Conservation (phyloP, 1,140 invertebrate species). For the Papilio machaon region DNA sequence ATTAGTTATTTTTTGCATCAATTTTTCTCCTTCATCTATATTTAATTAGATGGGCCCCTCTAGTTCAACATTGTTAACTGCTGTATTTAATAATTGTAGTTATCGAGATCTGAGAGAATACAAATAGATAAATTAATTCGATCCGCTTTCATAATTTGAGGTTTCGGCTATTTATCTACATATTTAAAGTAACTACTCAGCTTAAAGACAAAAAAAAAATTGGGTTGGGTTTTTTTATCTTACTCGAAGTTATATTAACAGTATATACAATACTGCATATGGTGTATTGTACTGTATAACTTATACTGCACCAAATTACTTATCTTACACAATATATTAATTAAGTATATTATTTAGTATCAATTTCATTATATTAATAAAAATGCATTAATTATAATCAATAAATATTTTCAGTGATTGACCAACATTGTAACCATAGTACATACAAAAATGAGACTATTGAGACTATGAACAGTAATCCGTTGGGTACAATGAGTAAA, state of each 20-base stretch:
- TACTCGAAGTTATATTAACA: no score
- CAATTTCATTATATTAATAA: background rate
- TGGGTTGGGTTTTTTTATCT: no score
- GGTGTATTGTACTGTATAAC: no score
- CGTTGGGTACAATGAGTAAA: conserved; percentile 47
- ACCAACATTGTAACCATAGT: background rate
- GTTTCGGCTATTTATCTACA: no score
- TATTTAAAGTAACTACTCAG: no score
- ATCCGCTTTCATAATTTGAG: no score
- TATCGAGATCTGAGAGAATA: background rate
- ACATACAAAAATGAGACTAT: conserved; percentile 4
- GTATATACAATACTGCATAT: no score
- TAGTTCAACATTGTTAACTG: background rate
- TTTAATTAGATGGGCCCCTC: background rate
- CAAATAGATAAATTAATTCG: no score
- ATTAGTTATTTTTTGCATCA: conserved; percentile 27
- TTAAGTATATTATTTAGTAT: background rate
- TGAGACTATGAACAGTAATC: conserved; percentile 33
- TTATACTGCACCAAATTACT: no score
- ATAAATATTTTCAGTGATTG: conserved; percentile 11
- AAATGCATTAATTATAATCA: conserved; percentile 2
- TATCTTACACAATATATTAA: no score
- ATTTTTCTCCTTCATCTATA: background rate
- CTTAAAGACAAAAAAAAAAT: no score
- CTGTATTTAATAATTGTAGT: background rate